Percentiles rank a stretch among this genome's conserved stretches.
Evolutionary conservation across 2,113 vertebrate genomes (phyloP).

Genomic region (Sceloporus tristichus): DNA sequence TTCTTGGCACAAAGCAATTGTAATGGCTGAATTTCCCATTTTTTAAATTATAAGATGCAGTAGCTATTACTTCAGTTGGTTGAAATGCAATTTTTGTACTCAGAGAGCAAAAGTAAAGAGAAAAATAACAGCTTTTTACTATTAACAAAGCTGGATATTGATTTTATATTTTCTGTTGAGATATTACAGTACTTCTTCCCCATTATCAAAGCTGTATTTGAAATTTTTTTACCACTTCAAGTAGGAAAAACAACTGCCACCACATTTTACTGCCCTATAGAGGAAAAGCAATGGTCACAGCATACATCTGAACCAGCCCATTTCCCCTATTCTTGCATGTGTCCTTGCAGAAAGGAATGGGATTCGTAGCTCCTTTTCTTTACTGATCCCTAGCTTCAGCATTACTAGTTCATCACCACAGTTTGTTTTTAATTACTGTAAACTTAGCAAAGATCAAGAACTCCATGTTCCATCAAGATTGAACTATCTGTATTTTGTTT

Average conservation of each 20-base stretch:
- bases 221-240: neutral
- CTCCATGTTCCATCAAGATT: constrained; percentile 7
- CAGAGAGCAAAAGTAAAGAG: neutral
- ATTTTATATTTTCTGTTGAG: neutral
- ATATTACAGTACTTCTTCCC: too few species aligned
- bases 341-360: too few species aligned
- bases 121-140: neutral
- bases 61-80: neutral
- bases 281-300: neutral
- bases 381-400: neutral
- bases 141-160: too few species aligned
- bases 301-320: too few species aligned
- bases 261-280: neutral
- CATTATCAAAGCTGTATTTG: neutral
- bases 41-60: neutral
- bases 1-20: neutral
- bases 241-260: too few species aligned
- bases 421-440: constrained; percentile 21
- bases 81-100: neutral
- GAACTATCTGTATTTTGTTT: constrained; percentile 3
- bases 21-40: neutral
- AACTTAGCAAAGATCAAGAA: constrained; percentile 10
- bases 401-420: neutral
- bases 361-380: too few species aligned
- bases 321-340: too few species aligned